These are phyloP conservation scores for Trissoscelio sp. DNA, from an alignment of 2,888 invertebrate species.

Conservation along the genomic window DNA sequence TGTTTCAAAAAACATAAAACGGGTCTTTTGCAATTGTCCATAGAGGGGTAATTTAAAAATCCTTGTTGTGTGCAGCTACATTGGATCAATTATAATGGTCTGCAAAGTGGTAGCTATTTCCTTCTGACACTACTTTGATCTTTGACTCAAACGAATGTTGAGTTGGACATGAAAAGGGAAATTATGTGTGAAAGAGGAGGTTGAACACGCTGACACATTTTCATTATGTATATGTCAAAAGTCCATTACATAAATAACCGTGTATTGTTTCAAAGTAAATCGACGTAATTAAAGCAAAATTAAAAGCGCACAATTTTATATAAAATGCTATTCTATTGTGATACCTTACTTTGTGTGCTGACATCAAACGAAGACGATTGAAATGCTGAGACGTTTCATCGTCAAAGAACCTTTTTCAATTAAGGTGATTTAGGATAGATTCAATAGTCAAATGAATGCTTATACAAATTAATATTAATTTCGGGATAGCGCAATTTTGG, in stretches of 20 bases:
- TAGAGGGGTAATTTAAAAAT: conserved; percentile 26
- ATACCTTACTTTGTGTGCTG: background rate
- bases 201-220: conserved; percentile 36
- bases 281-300: conserved; percentile 27
- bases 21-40: conserved; percentile 10
- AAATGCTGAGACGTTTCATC: background rate
- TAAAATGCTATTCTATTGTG: background rate
- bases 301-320: conserved; percentile 22
- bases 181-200: conserved; percentile 50
- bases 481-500: too few species aligned
- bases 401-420: background rate
- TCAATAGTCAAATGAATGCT: too few species aligned
- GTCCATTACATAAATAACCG: conserved; percentile 37
- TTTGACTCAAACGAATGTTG: conserved; percentile 50
- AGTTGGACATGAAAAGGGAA: conserved; percentile 49
- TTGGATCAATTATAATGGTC: conserved; percentile 48
- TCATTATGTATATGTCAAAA: conserved; percentile 45
- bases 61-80: conserved; percentile 10
- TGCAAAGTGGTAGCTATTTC: conserved; percentile 47
- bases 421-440: background rate
- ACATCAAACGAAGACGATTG: background rate
- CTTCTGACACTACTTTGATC: conserved; percentile 59
- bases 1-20: conserved; percentile 13
- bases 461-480: too few species aligned
- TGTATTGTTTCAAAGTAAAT: conserved; percentile 35